A percentile compares a stretch with the other conserved stretches of the same genome.
These are phyloP conservation scores for Baccha elongata DNA, from an alignment of 2,888 invertebrate genomes.

Conservation along the genomic window DNA sequence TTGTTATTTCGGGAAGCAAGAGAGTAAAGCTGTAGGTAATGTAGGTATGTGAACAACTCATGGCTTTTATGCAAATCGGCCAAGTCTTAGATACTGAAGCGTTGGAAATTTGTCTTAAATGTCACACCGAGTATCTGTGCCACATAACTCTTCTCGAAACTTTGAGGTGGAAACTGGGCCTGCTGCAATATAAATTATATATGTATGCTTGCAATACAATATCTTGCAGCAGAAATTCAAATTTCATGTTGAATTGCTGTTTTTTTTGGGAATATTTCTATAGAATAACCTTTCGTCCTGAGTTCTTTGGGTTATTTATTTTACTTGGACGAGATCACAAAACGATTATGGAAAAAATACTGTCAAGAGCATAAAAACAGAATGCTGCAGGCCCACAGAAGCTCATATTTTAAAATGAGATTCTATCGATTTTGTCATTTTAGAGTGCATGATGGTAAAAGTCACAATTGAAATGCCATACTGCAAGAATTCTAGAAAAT, in stretches of 20 bases:
- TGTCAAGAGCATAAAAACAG: slow-evolving; percentile 11
- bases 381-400: not conserved
- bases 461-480: too few relatives aligned
- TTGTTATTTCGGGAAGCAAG: slow-evolving; percentile 59
- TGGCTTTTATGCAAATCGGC: slow-evolving; percentile 68
- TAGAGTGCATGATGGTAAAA: too few relatives aligned
- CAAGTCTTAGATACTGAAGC: slow-evolving; percentile 69
- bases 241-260: slow-evolving; percentile 33
- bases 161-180: slow-evolving; percentile 50
- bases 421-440: too few relatives aligned
- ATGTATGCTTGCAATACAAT: slow-evolving; percentile 3
- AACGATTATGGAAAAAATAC: slow-evolving; percentile 2
- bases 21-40: not conserved
- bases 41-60: slow-evolving; percentile 14
- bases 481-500: too few relatives aligned
- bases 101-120: slow-evolving; percentile 71
- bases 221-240: slow-evolving; percentile 36
- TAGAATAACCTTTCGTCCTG: slow-evolving; percentile 45
- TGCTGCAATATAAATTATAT: slow-evolving; percentile 22
- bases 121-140: slow-evolving; percentile 65
- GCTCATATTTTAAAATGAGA: too few relatives aligned
- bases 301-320: slow-evolving; percentile 51
- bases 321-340: slow-evolving; percentile 33
- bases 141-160: slow-evolving; percentile 59
- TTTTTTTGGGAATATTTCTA: slow-evolving; percentile 32